A percentile compares a stretch with the other conserved stretches of the same genome.
phyloP scores from a whole-genome alignment of 2,113 vertebrate genomes.

The Pedionomus torquatus region DNA sequence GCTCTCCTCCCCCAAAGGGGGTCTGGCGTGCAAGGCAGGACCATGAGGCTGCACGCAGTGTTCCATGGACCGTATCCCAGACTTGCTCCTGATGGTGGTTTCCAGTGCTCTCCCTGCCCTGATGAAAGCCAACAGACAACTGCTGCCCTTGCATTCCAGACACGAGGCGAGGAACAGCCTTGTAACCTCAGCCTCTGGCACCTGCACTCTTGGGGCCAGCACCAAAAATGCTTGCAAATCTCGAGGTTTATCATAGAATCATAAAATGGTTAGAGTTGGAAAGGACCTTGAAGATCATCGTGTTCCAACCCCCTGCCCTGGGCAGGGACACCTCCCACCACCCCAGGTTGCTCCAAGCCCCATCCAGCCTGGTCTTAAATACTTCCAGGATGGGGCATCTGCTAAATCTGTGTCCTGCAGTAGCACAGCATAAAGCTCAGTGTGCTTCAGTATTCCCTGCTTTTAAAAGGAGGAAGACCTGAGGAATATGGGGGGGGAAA shows the following conservation, averaged over 20 bases:
- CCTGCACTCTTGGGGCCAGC: rapidly evolving
- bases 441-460: neutral
- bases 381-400: no score
- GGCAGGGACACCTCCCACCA: no score
- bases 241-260: no score
- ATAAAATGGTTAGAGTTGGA: no score
- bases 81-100: neutral
- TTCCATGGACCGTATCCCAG: neutral
- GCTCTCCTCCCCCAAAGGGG: neutral
- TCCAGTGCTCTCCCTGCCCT: neutral
- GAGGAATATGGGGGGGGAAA: neutral
- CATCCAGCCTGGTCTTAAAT: no score
- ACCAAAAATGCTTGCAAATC: neutral
- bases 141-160: neutral
- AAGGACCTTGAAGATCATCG: no score
- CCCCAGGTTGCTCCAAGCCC: no score
- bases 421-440: neutral
- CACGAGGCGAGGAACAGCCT: no score
- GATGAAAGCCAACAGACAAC: neutral
- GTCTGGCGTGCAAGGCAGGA: rapidly evolving
- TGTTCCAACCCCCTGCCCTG: no score
- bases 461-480: neutral
- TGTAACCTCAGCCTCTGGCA: no score
- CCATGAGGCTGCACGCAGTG: neutral
- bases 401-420: neutral